Base-by-base conservation (phyloP, 2,888 invertebrate genomes). In the Apamea monoglypha region DNA sequence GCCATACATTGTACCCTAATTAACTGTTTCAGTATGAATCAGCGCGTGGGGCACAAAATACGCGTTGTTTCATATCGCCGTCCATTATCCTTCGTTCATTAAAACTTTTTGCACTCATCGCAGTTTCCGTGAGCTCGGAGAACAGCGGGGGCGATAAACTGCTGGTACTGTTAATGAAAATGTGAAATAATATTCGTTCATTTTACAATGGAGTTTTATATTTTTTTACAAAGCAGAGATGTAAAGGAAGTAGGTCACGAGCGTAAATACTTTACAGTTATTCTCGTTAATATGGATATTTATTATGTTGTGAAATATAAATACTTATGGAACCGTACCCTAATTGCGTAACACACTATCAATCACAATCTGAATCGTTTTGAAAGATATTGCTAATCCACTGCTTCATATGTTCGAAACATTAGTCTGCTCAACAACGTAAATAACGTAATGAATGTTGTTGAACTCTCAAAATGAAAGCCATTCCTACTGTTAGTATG, bases 31-130 rank as follows among this genome's bases (percentile, higher is more conserved):
- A 67, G 53, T 67, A 73, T 81, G 76, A 90, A 83, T 85, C 84
- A 84, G 82, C 84, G 75, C 70, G 81, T 69, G 70, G 40, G 74
- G 40, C 32, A 76, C 63, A 63, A 76, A 80, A 80, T 77, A 83
- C 78, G 71, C 83, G 73, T 82, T 78, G 82, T 88, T 80, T 81
- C 81, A 82, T 77, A 64, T 70, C 79, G 32, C 72, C 44, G 21
- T 25, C 84, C 83, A 86, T 87, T 90, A 90, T 85, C 86, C 88
- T 78, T 67, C 74, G 86, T 90, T 90, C 89, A 88, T 89, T 88
- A 90, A 88, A 90, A 90, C 83, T 91, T 90, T 91, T 88, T 84
- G 84, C 80, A 74, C 66, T 85, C 84, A 82, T 78, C 66, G 80
- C 77, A 83, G 77, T 85, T 81, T 72, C 74, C 66, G 67, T 25